Conservation (phyloP, 2,113 vertebrate genomes). For the Pterocles burchelli region DNA sequence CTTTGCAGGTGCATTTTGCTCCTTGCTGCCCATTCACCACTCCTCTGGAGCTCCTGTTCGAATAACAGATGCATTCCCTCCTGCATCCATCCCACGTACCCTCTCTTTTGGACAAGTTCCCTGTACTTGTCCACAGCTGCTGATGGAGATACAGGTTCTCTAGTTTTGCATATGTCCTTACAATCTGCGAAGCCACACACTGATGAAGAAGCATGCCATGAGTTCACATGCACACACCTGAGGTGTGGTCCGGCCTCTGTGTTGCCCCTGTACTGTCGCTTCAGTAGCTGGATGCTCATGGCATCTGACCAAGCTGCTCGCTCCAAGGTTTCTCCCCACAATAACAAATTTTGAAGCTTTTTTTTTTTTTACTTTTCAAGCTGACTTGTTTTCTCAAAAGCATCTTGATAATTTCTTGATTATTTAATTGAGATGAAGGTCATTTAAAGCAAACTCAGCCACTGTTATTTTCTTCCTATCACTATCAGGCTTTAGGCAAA, state of each 20-base stretch:
- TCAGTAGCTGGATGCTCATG: neutral
- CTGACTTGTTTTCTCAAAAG: neutral
- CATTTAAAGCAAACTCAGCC: neutral
- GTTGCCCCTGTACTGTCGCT: neutral
- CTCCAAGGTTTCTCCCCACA: neutral
- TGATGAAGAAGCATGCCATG: neutral
- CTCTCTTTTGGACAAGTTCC: neutral
- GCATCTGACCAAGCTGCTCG: neutral
- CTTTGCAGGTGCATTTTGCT: neutral
- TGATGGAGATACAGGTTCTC: neutral
- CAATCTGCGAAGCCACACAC: neutral
- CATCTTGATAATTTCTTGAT: neutral
- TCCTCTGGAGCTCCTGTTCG: neutral
- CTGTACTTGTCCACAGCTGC: neutral
- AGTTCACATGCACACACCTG: neutral
- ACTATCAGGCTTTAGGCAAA: neutral
- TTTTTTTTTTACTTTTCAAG: neutral
- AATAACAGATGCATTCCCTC: neutral
- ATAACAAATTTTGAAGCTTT: neutral
- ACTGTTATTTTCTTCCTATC: neutral
- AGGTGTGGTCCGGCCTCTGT: neutral
- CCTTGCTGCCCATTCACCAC: neutral
- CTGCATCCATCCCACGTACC: neutral
- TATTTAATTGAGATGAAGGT: neutral
- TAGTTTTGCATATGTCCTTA: neutral